A percentile compares a stretch with the other conserved stretches of the same genome.
Conservation (phyloP, 2,113 vertebrate genomes). For the Mesitornis unicolor region DNA sequence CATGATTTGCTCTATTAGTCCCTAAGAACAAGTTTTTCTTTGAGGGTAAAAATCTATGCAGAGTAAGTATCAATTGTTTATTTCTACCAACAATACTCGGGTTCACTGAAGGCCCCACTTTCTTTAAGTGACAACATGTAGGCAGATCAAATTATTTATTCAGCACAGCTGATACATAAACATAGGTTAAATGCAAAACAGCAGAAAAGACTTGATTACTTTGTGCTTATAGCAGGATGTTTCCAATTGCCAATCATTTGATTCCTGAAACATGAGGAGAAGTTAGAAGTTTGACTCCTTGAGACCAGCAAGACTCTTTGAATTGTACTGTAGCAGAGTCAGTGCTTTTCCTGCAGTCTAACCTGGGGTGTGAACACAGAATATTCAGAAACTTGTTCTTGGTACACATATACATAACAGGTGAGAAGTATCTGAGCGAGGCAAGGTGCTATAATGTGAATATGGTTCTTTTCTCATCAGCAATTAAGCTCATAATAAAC, state of each 20-base stretch:
- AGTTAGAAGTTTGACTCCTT: neutral
- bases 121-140: neutral
- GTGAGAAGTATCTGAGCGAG: neutral
- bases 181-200: neutral
- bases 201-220: neutral
- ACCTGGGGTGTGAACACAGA: neutral
- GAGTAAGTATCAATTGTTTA: neutral
- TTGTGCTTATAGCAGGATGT: neutral
- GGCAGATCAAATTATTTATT: neutral
- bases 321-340: neutral
- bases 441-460: neutral
- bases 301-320: neutral
- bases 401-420: fast-evolving
- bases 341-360: neutral
- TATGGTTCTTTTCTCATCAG: neutral
- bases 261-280: neutral
- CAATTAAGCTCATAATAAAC: neutral
- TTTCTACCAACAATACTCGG: neutral
- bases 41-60: neutral
- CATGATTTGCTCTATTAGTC: neutral
- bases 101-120: neutral
- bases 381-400: neutral
- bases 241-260: neutral
- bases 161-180: neutral
- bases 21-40: neutral